Percentiles rank a stretch among this genome's conserved stretches.
These are phyloP conservation scores for Lutraria lutraria DNA, from an alignment of 2,888 invertebrate species.

Conservation along the genomic window DNA sequence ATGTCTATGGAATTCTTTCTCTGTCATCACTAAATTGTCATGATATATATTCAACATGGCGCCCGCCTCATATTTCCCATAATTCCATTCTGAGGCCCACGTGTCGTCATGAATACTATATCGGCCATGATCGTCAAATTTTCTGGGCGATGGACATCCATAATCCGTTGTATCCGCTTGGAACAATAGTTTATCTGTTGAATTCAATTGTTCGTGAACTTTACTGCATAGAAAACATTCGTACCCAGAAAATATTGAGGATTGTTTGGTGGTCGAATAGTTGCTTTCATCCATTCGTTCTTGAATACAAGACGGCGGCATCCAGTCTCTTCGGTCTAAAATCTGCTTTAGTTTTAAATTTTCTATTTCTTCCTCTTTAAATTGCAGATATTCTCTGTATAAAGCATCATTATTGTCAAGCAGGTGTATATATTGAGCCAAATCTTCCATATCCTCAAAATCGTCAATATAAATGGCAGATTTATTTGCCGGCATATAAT, in stretches of 20 bases:
- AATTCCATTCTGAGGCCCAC: slow-evolving; percentile 65
- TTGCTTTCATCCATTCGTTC: neutral
- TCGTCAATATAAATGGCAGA: slow-evolving; percentile 82
- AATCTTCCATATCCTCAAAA: slow-evolving; percentile 77
- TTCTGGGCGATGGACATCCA: slow-evolving; percentile 88
- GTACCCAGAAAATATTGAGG: slow-evolving; percentile 75
- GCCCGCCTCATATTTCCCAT: slow-evolving; percentile 62
- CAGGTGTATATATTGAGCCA: slow-evolving; percentile 77
- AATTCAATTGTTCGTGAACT: slow-evolving; percentile 45
- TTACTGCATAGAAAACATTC: slow-evolving; percentile 83
- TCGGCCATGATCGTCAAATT: slow-evolving; percentile 73
- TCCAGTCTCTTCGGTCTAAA: slow-evolving; percentile 77
- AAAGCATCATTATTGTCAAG: slow-evolving; percentile 80
- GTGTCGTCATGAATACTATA: slow-evolving; percentile 62
- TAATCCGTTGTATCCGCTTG: slow-evolving; percentile 86
- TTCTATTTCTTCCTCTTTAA: slow-evolving; percentile 74
- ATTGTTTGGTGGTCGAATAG: slow-evolving; percentile 23
- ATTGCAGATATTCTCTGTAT: slow-evolving; percentile 78
- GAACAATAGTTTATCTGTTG: slow-evolving; percentile 33
- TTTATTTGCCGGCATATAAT: slow-evolving; percentile 80
- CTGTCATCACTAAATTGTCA: slow-evolving; percentile 31
- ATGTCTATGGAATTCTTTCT: slow-evolving; percentile 48
- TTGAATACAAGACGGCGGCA: slow-evolving; percentile 47
- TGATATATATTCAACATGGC: slow-evolving; percentile 54
- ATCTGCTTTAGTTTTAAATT: slow-evolving; percentile 75